Evolutionary conservation across 2,888 invertebrate genomes (phyloP), one percentile per base, ranked within the genome.

Genomic region (Yponomeuta malinellus): DNA sequence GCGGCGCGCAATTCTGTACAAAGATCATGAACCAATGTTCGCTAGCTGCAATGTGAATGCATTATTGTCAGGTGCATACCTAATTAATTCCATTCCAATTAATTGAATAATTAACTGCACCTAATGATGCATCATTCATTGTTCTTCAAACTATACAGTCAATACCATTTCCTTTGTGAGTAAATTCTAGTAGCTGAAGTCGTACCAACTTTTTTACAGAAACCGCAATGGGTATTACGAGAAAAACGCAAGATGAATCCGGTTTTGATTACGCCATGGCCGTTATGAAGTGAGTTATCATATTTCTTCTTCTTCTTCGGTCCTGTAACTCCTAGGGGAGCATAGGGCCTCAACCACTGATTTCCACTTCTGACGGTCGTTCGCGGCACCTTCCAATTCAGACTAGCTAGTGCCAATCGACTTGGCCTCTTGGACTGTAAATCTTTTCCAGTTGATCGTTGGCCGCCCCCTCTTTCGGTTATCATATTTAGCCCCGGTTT

Each of bases 201-300:
- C 3, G 15, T 59, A 15, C 15, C 52, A 15, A 15, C 15, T 48
- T 52, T 72, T 64, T 89, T 88, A 31, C 83, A 94, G 96, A 96
- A 90, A 97, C 97, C 15, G 97, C 96, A 0, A 97, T 97, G 97
- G 97, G 97, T 37, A 95, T 96, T 0, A 95, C 95, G 71, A 96
- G 95, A 80, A 93, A 94, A 75, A 95, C 95, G 63, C 95, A 96
- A 84, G 93, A 95, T 81, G 93, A 94, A 83, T 88, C 93, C 78
- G 96, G 96, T 70, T 95, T 94, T 79, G 96, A 96, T 78, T 97
- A 97, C 78, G 96, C 96, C 6, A 95, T 96, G 94, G 96, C 96
- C 73, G 96, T 96, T 0, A 96, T 96, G 94, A 96, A 96, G 88
- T 92, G 75, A 86, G 87, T 78, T 15, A 59, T 59, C 4, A 59